Evolutionary conservation across 2,113 vertebrate species (phyloP), one percentile per base, ranked within the genome.

Genomic region (Stegastes partitus): DNA sequence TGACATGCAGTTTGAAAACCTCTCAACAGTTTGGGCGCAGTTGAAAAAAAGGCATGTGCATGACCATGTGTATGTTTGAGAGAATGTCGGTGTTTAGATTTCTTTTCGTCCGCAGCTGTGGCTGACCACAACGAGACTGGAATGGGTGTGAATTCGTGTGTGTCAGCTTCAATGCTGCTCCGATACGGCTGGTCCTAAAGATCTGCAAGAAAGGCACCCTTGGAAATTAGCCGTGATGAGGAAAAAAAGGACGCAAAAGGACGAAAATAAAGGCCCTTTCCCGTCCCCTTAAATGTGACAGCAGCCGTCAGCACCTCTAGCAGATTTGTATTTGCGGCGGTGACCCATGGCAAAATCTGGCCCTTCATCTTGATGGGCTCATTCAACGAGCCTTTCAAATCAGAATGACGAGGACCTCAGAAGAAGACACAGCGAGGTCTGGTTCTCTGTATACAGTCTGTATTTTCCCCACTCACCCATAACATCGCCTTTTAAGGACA

Each of bases 211-310:
- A 79, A 61, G 14, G 14, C 49, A 23, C 39, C 44, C 1, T 44
- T 73, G 69, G 75, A 79, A 70, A 68, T 58, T 8, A 34, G 55
- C 58, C 37, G 25, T 15, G 90, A 89, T 93, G 92, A 89, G 93
- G 91, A 90, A 91, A 62, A 25, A n/a, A n/a, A n/a, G n/a, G n/a
- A n/a, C n/a, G n/a, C n/a, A n/a, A n/a, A n/a, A n/a, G n/a, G 82
- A 86, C 23, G 74, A 89, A 77, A 68, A 86, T 84, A 82, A 87
- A 91, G 88, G 87, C 88, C 92, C 74, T 85, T 8, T 85, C 64
- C 87, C 77, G 90, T 69, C 80, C 91, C 88, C 80, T 87, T 73
- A 73, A 84, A 94, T 86, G 84, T 92, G 93, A 94, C 93, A 92
- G 92, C 84, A 90, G 58, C 65, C 66, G 21, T 91, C 92, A 92